These are phyloP conservation scores for Lepeophtheirus nordmannii DNA, from an alignment of 2,888 invertebrate species.

Conservation along the genomic window DNA sequence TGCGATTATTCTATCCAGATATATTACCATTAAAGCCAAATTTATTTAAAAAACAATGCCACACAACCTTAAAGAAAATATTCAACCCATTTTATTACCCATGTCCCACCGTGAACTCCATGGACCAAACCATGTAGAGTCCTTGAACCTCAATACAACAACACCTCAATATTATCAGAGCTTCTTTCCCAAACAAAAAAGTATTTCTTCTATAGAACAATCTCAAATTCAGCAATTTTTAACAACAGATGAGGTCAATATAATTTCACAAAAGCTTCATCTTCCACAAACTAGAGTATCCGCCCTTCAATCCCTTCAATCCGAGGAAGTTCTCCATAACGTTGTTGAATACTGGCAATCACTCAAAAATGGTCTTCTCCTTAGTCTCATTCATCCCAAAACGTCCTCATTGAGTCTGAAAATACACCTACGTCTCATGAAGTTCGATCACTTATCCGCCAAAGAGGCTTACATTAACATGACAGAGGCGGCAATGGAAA, in stretches of 20 bases:
- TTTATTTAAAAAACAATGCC: slow-evolving; percentile 4
- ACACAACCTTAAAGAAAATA: neutral
- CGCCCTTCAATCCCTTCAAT: neutral
- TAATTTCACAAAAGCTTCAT: neutral
- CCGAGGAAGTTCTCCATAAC: neutral
- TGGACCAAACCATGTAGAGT: neutral
- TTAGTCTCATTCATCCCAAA: neutral
- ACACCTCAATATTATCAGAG: no score
- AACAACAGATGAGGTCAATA: neutral
- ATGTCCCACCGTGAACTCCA: neutral
- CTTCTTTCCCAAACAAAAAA: neutral
- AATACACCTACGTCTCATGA: neutral
- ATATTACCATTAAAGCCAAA: slow-evolving; percentile 19
- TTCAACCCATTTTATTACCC: neutral
- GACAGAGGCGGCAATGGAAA: neutral
- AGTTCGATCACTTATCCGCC: neutral
- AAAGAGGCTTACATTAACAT: neutral
- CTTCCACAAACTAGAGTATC: neutral
- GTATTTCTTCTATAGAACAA: neutral
- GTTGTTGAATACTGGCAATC: neutral
- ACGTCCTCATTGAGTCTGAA: neutral
- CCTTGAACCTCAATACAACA: neutral
- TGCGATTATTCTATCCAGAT: slow-evolving; percentile 7
- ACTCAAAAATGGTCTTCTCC: neutral
- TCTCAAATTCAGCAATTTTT: neutral